Percentiles rank a stretch among this genome's conserved stretches.
phyloP scores from a whole-genome alignment of 2,113 vertebrate species.

The Campylomormyrus tamandua region DNA sequence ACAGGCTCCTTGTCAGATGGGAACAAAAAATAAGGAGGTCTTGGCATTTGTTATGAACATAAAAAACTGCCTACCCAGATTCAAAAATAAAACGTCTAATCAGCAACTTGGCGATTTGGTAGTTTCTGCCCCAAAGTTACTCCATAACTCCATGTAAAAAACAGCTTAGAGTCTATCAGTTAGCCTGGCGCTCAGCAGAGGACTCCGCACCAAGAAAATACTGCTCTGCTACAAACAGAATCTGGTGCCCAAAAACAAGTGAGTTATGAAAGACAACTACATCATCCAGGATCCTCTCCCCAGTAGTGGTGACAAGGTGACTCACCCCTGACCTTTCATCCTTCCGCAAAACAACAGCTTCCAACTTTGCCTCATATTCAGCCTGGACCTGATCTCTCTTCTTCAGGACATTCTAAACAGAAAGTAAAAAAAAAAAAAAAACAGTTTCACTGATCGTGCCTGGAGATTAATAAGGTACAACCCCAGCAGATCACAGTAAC shows the following conservation, averaged over 20 bases:
- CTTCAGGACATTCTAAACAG: slow-evolving; percentile 80
- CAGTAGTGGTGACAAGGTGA: background rate
- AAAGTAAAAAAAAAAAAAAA: slow-evolving; percentile 22
- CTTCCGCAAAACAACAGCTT: slow-evolving; percentile 77
- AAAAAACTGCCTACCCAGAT: background rate
- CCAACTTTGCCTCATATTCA: slow-evolving; percentile 88
- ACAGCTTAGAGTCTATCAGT: background rate
- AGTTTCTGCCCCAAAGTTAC: background rate
- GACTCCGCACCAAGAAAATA: background rate
- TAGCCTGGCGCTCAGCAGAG: background rate
- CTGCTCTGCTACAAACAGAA: background rate
- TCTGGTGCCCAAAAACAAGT: background rate
- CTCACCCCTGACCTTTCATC: slow-evolving; percentile 86
- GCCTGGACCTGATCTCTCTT: slow-evolving; percentile 95
- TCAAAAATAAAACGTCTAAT: background rate
- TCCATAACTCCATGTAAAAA: background rate
- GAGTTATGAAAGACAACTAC: background rate
- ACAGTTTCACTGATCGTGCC: background rate
- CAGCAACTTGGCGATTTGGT: background rate
- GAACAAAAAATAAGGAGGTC: background rate
- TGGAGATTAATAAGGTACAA: background rate
- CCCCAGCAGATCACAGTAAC: background rate
- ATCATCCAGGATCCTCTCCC: background rate
- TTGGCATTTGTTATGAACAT: background rate
- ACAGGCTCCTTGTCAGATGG: background rate